Evolutionary conservation across 2,113 vertebrate genomes (phyloP).

Genomic region (Bungarus multicinctus): DNA sequence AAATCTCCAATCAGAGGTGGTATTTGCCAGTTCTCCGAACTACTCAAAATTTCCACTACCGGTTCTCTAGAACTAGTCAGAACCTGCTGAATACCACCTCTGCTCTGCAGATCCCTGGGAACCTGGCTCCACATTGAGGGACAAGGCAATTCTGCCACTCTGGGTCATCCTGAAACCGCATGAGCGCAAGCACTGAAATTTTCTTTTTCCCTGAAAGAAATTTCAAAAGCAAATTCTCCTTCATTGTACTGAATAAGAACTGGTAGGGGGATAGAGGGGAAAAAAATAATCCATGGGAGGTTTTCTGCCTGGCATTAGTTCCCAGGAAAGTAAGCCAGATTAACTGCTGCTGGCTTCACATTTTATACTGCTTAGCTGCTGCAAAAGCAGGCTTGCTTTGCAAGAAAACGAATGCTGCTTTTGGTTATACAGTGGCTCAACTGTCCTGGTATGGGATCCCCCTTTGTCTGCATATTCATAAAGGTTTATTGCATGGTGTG

Average conservation of each 20-base stretch:
- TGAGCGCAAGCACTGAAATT: not conserved
- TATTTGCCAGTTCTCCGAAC: too few species aligned
- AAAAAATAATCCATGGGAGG: not conserved
- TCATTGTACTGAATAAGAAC: not conserved
- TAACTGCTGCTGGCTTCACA: constrained; percentile 61
- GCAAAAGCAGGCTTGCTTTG: constrained; percentile 58
- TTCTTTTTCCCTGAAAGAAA: not conserved
- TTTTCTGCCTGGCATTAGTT: constrained; percentile 56
- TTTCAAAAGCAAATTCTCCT: not conserved
- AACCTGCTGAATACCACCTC: too few species aligned
- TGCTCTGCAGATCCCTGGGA: not conserved
- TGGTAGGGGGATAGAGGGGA: not conserved
- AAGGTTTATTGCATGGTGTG: constrained; percentile 63
- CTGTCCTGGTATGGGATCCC: constrained; percentile 64
- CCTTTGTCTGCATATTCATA: constrained; percentile 72
- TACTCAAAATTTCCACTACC: too few species aligned
- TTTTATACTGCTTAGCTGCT: constrained; percentile 57
- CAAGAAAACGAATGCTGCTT: constrained; percentile 42
- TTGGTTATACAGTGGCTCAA: constrained; percentile 50
- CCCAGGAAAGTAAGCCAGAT: constrained; percentile 64
- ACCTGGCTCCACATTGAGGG: not conserved
- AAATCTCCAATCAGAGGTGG: too few species aligned
- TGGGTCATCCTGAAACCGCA: not conserved
- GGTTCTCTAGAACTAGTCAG: too few species aligned
- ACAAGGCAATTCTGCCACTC: not conserved